Evolutionary conservation across 2,113 vertebrate genomes (phyloP), one percentile per base, ranked within the genome.

Genomic region (Anarrhichthys ocellatus): DNA sequence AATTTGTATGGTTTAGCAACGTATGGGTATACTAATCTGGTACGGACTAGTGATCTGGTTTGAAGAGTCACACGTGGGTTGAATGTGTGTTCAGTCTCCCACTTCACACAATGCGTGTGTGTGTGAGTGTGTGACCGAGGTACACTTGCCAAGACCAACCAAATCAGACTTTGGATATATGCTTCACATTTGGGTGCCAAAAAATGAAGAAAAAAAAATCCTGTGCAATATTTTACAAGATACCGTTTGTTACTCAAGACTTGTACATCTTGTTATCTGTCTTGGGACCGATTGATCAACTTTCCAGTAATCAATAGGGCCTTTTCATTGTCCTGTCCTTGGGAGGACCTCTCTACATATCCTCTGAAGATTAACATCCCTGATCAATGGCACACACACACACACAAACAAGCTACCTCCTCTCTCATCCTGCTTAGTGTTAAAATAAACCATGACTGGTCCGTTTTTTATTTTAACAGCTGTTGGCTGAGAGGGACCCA

Each of bases 271-370:
- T 93, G 90, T 93, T 85, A 92, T 89, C 85, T 79, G 73, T 74
- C 88, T 81, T 82, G 88, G 79, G 87, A 87, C 79, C 65, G 73
- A 93, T 91, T 89, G 89, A 94, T 94, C 88, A 90, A 76, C 52
- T 17, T 65, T 82, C 52, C 58, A 73, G 50, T 86, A 83, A 93
- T 94, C 92, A 87, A 92, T 94, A 81, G 58, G 70, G 82, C 73
- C 86, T 87, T 90, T 92, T 91, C 71, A 91, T 87, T 88, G 86
- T 85, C 83, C 82, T 75, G 89, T 93, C 93, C 93, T 93, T 94
- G 93, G 78, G 70, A 91, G 87, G 88, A 91, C 91, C 91, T 94
- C 88, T 88, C 81, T 74, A 78, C 80, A 81, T 90, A 84, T 86
- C 82, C 85, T 82, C 78, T 29, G 59, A 91, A 94, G 93, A 92